These are phyloP conservation scores for Anthoscopus minutus DNA, from an alignment of 2,113 vertebrate species.

Conservation along the genomic window DNA sequence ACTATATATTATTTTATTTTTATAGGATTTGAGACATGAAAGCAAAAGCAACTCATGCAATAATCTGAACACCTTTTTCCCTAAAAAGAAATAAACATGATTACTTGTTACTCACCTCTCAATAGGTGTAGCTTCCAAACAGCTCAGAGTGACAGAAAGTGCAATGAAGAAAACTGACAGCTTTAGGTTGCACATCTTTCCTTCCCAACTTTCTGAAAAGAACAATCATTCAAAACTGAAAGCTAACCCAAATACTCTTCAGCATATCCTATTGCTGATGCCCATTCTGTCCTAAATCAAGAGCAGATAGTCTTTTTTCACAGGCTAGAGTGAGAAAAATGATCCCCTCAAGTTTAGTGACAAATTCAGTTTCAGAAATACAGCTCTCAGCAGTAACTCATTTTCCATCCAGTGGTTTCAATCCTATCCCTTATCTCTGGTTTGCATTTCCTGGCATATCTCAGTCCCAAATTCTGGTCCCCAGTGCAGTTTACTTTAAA, in stretches of 20 bases:
- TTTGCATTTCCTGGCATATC: neutral
- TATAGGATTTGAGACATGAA: neutral
- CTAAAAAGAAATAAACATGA: neutral
- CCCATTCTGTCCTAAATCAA: neutral
- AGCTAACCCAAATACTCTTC: neutral
- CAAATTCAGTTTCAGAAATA: neutral
- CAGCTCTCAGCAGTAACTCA: neutral
- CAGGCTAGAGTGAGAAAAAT: neutral
- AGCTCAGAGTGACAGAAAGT: constrained; percentile 74
- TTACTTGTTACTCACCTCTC: constrained; percentile 74
- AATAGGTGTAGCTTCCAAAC: constrained; percentile 71
- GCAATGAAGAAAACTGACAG: constrained; percentile 71
- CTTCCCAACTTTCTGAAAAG: constrained; percentile 53
- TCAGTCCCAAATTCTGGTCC: neutral
- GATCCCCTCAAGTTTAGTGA: neutral
- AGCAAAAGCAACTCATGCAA: neutral
- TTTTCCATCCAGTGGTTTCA: neutral
- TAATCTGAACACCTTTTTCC: neutral
- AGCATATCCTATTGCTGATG: neutral
- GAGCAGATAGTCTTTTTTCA: neutral
- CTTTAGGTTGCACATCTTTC: constrained; percentile 75
- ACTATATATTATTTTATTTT: too few relatives aligned
- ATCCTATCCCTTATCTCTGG: neutral
- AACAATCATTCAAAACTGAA: constrained; percentile 7
- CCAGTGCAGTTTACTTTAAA: neutral